These are phyloP conservation scores for Aethes cnicana DNA, from an alignment of 2,888 invertebrate species.

Conservation along the genomic window DNA sequence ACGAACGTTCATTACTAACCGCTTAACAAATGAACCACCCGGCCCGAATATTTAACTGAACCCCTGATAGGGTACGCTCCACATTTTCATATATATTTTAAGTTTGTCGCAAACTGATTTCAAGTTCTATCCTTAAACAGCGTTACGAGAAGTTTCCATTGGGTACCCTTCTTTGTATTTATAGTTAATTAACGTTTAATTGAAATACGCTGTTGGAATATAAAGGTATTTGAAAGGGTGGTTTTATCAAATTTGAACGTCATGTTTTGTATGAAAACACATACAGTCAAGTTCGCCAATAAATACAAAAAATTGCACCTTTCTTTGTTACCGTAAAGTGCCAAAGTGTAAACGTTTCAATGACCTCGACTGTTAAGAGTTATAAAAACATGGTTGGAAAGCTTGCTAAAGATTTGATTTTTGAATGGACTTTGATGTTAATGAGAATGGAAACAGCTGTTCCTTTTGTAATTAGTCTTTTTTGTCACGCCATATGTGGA, in stretches of 20 bases:
- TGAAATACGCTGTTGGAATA: conserved; percentile 42
- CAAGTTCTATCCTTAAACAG: conserved; percentile 63
- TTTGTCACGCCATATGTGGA: conserved; percentile 28
- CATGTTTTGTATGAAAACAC: conserved; percentile 1
- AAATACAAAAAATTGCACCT: no score
- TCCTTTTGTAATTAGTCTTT: conserved; percentile 29
- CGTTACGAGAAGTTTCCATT: conserved; percentile 61
- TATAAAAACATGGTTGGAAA: no score
- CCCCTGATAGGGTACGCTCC: conserved; percentile 59
- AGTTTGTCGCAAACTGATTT: conserved; percentile 50
- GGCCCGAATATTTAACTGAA: conserved; percentile 43
- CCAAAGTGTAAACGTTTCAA: no score
- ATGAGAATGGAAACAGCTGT: conserved; percentile 8
- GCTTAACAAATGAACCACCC: conserved; percentile 4
- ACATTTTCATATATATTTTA: conserved; percentile 66
- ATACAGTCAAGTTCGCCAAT: no score
- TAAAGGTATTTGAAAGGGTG: conserved; percentile 7
- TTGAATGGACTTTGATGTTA: background rate
- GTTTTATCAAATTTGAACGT: conserved; percentile 4
- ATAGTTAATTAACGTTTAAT: conserved; percentile 66
- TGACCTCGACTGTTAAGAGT: no score
- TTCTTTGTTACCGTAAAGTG: no score
- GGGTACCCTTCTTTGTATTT: conserved; percentile 55
- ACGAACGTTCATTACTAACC: background rate
- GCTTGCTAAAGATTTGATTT: background rate